phyloP scores from a whole-genome alignment of 2,888 invertebrate species.

The Lottia gigantea region DNA sequence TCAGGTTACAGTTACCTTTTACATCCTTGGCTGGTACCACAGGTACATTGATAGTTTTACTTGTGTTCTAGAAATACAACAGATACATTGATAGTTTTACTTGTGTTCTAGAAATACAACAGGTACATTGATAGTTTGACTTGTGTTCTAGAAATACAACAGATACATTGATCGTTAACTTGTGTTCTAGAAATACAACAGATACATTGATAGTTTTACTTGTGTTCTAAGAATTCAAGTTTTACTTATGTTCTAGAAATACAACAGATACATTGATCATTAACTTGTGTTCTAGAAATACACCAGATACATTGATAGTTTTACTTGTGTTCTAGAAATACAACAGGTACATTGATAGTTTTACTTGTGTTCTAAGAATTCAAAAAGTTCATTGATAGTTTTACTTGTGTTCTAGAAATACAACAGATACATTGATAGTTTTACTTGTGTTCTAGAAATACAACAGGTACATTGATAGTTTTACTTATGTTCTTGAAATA shows the following conservation, averaged over 20 bases:
- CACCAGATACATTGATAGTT: constrained; percentile 17
- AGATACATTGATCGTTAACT: constrained; percentile 17
- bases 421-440: too few species aligned
- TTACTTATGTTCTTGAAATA: too few species aligned
- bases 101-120: constrained; percentile 12
- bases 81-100: constrained; percentile 16
- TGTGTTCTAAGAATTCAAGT: too few species aligned
- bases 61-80: constrained; percentile 14
- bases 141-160: not conserved
- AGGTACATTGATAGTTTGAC: too few species aligned
- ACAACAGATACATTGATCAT: constrained; percentile 16
- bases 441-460: too few species aligned
- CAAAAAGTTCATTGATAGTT: constrained; percentile 16
- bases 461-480: too few species aligned
- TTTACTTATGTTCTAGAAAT: constrained; percentile 16
- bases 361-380: constrained; percentile 8
- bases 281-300: constrained; percentile 11
- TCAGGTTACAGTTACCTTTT: constrained; percentile 19
- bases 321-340: constrained; percentile 11
- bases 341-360: constrained; percentile 17
- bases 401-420: constrained; percentile 13
- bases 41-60: constrained; percentile 17
- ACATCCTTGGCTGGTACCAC: not conserved
- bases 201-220: constrained; percentile 18
- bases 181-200: constrained; percentile 8